phyloP scores from a whole-genome alignment of 2,797 vertebrate species.

The Alfaro cultratus region DNA sequence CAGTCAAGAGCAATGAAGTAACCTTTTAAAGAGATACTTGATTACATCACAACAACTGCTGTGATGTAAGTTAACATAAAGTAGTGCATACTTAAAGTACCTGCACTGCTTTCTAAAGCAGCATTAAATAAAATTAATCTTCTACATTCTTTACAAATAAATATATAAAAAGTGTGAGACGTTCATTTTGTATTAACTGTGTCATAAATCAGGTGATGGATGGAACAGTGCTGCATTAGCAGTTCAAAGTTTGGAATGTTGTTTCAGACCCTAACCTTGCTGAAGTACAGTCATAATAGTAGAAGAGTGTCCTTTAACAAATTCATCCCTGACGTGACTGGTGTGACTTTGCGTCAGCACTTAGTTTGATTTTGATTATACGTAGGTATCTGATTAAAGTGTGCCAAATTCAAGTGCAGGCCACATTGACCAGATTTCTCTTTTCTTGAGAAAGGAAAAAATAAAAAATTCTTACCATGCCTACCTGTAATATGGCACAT shows the following conservation, averaged over 20 bases:
- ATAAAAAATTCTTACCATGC: too few relatives aligned
- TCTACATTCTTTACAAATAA: not conserved
- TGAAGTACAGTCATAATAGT: not conserved
- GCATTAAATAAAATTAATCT: not conserved
- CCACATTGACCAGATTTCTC: not conserved
- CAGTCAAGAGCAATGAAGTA: not conserved
- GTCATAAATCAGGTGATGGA: not conserved
- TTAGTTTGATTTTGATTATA: slow-evolving; percentile 1
- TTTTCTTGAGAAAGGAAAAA: not conserved
- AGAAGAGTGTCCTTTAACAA: not conserved
- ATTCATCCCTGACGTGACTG: not conserved
- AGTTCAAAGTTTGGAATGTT: not conserved
- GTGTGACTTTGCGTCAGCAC: not conserved
- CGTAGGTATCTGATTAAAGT: not conserved
- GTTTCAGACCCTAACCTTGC: not conserved
- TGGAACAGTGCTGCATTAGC: not conserved
- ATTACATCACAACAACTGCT: not conserved
- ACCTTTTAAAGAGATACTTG: not conserved
- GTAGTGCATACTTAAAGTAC: too few relatives aligned
- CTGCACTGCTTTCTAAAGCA: too few relatives aligned
- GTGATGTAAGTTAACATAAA: not conserved
- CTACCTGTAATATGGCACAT: not conserved
- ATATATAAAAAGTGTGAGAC: not conserved
- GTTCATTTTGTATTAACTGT: not conserved
- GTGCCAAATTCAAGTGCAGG: not conserved